Percentiles rank a stretch among this genome's conserved stretches.
Evolutionary conservation across 1,140 invertebrate species (phyloP).

Genomic region (Drosophila serrata): DNA sequence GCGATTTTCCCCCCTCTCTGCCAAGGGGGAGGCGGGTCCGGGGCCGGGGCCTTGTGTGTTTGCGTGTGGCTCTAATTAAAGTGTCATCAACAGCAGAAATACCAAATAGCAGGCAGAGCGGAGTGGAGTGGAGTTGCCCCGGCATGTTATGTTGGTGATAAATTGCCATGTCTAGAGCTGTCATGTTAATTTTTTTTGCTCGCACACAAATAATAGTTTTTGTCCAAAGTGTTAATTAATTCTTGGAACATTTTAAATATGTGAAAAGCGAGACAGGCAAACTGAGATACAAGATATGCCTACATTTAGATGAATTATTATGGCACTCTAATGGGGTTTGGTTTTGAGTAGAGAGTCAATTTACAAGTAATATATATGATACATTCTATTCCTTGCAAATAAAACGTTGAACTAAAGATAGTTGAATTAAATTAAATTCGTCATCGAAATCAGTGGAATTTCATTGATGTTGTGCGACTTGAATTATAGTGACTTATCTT

Average conservation of each 20-base stretch:
- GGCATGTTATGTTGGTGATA: conserved; percentile 80
- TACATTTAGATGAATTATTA: conserved; percentile 11
- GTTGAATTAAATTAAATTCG: not conserved
- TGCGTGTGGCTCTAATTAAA: conserved; percentile 84
- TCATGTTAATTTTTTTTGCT: conserved; percentile 80
- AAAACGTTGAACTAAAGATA: not conserved
- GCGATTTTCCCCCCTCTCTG: conserved; percentile 4
- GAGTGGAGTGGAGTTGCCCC: conserved; percentile 43
- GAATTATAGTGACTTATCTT: conserved; percentile 15
- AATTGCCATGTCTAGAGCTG: conserved; percentile 82
- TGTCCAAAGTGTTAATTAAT: conserved; percentile 81
- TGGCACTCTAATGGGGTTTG: conserved; percentile 38
- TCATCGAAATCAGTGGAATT: not conserved
- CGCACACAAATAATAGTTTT: conserved; percentile 79
- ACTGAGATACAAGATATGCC: conserved; percentile 24
- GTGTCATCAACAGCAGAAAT: conserved; percentile 77
- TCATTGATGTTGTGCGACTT: not conserved
- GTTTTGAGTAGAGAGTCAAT: conserved; percentile 27
- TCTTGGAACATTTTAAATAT: conserved; percentile 74
- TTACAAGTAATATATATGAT: not conserved
- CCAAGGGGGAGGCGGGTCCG: conserved; percentile 26
- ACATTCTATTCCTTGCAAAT: not conserved
- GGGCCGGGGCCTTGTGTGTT: conserved; percentile 66
- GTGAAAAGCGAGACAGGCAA: conserved; percentile 34
- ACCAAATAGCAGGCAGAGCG: conserved; percentile 37